Evolutionary conservation across 2,797 vertebrate species (phyloP).

Genomic region (Craterocephalus amniculus): DNA sequence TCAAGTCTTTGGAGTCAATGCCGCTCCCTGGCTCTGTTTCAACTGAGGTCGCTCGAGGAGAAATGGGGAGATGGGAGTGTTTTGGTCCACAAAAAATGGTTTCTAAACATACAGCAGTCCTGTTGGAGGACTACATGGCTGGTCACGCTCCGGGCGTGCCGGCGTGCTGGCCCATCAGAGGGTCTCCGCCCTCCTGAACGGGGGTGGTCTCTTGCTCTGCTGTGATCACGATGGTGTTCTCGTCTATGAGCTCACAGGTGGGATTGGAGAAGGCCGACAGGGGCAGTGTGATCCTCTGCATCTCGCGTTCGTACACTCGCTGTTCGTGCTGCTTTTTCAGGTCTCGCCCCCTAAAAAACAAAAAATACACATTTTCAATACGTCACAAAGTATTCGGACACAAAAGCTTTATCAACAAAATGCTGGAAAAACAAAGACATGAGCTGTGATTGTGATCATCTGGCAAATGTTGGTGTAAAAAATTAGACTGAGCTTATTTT

Average conservation of each 20-base stretch:
- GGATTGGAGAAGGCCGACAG: slow-evolving; percentile 94
- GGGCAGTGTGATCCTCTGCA: slow-evolving; percentile 94
- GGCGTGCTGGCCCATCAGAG: slow-evolving; percentile 88
- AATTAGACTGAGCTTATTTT: background rate
- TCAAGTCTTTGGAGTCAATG: slow-evolving; percentile 56
- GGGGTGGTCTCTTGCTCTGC: slow-evolving; percentile 82
- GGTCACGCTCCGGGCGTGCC: slow-evolving; percentile 94
- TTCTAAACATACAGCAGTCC: slow-evolving; percentile 30
- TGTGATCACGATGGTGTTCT: slow-evolving; percentile 88
- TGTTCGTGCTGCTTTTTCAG: slow-evolving; percentile 90
- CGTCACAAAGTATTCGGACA: background rate
- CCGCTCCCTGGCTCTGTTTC: slow-evolving; percentile 50
- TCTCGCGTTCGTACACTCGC: slow-evolving; percentile 89
- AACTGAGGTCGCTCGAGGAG: slow-evolving; percentile 46
- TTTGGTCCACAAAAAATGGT: slow-evolving; percentile 58
- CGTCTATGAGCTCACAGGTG: slow-evolving; percentile 92
- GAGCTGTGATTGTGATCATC: background rate
- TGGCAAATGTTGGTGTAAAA: background rate
- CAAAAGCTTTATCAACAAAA: background rate
- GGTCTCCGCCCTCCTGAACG: slow-evolving; percentile 82
- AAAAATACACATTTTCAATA: slow-evolving; percentile 1
- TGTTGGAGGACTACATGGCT: background rate
- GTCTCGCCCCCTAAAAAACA: slow-evolving; percentile 85
- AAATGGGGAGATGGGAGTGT: slow-evolving; percentile 41
- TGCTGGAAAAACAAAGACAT: background rate